A percentile compares a stretch with the other conserved stretches of the same genome.
phyloP scores from a whole-genome alignment of 2,797 vertebrate species.

The Helarctos malayanus region DNA sequence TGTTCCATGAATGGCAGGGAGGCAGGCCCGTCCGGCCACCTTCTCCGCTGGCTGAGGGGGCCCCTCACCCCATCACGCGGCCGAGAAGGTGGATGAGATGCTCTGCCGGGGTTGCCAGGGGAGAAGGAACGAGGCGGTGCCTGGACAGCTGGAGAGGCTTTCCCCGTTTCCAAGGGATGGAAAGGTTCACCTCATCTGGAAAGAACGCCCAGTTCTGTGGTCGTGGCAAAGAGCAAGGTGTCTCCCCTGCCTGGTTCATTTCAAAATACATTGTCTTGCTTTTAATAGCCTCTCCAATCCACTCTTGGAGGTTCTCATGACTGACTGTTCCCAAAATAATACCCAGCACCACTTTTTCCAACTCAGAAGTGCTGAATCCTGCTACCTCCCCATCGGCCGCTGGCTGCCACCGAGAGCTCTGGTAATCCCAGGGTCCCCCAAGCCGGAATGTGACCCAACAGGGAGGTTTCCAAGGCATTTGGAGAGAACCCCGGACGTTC shows the following conservation, averaged over 20 bases:
- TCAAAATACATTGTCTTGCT: conserved; percentile 89
- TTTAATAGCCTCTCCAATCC: conserved; percentile 88
- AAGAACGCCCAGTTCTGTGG: conserved; percentile 84
- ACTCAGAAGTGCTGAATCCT: conserved; percentile 89
- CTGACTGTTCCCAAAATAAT: conserved; percentile 90
- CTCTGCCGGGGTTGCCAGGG: conserved; percentile 12
- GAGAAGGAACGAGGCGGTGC: neutral
- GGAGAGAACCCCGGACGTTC: conserved; percentile 85
- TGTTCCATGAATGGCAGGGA: accelerated
- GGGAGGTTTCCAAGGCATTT: conserved; percentile 88
- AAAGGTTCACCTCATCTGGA: conserved; percentile 86
- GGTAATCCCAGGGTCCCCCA: conserved; percentile 88
- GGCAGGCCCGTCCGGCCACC: neutral
- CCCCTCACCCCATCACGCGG: neutral
- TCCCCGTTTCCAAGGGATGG: conserved; percentile 83
- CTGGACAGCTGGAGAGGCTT: conserved; percentile 81
- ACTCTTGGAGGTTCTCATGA: conserved; percentile 88
- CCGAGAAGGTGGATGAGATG: neutral
- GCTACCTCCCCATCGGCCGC: conserved; percentile 85
- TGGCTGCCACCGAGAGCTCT: conserved; percentile 82
- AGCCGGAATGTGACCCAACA: conserved; percentile 88
- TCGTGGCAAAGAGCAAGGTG: conserved; percentile 86
- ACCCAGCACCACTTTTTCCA: conserved; percentile 88
- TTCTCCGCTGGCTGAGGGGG: neutral
- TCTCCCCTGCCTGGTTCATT: conserved; percentile 82